Evolutionary conservation across 2,888 invertebrate genomes (phyloP).

Genomic region (Argyresthia goedartella): DNA sequence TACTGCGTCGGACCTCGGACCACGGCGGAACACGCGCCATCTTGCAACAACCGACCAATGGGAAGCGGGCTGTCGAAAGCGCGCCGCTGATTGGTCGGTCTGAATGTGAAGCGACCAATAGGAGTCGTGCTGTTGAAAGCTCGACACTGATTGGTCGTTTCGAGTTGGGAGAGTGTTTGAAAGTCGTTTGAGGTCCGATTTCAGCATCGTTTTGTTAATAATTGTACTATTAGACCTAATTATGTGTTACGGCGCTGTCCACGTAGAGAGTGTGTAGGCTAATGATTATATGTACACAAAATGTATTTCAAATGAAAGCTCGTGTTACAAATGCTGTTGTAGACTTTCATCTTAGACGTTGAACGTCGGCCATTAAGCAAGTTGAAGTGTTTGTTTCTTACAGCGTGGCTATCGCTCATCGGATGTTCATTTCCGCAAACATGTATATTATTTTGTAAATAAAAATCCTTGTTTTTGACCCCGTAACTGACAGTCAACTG

Average conservation of each 20-base stretch:
- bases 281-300: slow-evolving; percentile 6
- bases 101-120: too few species aligned
- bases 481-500: not conserved
- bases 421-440: not conserved
- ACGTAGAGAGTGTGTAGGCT: slow-evolving; percentile 32
- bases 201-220: slow-evolving; percentile 20
- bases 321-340: slow-evolving; percentile 29
- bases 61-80: not conserved
- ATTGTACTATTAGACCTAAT: slow-evolving; percentile 2
- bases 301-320: slow-evolving; percentile 19
- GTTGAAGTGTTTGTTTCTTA: not conserved
- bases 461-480: not conserved
- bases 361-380: not conserved
- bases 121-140: too few species aligned
- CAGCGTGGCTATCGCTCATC: not conserved
- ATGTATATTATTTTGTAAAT: slow-evolving; percentile 17
- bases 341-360: slow-evolving; percentile 16
- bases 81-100: too few species aligned
- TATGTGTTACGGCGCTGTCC: slow-evolving; percentile 15
- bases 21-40: not conserved
- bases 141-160: too few species aligned
- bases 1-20: not conserved
- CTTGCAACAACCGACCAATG: not conserved
- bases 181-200: not conserved
- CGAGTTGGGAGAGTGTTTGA: too few species aligned